phyloP scores from a whole-genome alignment of 2,888 invertebrate genomes.

The Galerucella nymphaeae region DNA sequence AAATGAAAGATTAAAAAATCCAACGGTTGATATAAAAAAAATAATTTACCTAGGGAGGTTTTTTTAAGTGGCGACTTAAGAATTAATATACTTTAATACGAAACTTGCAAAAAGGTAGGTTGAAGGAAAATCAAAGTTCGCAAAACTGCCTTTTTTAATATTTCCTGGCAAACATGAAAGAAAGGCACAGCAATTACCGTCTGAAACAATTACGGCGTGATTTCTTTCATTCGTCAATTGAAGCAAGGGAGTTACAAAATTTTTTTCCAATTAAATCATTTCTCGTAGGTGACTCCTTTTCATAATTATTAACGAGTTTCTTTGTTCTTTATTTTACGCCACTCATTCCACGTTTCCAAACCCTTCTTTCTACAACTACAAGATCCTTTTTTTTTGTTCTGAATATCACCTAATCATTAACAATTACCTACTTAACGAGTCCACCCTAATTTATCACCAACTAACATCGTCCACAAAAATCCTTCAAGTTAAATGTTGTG shows the following conservation, averaged over 20 bases:
- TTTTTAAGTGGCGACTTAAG: background rate
- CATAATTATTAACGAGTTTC: background rate
- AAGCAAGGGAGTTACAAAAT: background rate
- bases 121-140: conserved; percentile 10
- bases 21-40: no score
- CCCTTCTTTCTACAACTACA: background rate
- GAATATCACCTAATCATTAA: background rate
- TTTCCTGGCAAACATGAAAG: conserved; percentile 11
- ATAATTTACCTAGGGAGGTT: background rate
- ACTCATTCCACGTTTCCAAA: background rate
- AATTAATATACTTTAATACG: conserved; percentile 2
- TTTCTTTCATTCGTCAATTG: conserved; percentile 10
- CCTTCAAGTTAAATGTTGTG: no score
- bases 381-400: background rate
- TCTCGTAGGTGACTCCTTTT: conserved; percentile 1
- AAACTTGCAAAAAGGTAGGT: background rate
- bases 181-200: conserved; percentile 5
- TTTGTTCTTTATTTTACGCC: background rate
- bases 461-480: no score
- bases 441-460: background rate
- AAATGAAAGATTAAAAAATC: background rate
- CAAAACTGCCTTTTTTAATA: conserved; percentile 7
- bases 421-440: background rate
- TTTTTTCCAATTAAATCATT: conserved; percentile 11
- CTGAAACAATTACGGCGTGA: conserved; percentile 1